These are phyloP conservation scores for Psylliodes chrysocephalus DNA, from an alignment of 2,888 invertebrate species.

Conservation along the genomic window DNA sequence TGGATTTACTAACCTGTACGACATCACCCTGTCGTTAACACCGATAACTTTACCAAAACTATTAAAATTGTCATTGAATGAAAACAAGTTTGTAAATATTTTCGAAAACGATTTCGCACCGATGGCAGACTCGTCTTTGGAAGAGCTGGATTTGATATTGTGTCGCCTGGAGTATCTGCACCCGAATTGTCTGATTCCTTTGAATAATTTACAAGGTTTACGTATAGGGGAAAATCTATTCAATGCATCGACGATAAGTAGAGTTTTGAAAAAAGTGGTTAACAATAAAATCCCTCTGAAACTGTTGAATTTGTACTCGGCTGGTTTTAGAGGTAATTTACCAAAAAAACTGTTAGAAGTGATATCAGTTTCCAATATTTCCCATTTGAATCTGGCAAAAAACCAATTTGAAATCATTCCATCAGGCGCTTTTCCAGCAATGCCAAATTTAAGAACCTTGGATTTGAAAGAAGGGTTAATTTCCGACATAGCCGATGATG, in stretches of 20 bases:
- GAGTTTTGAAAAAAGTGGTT: constrained; percentile 62
- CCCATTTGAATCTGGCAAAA: constrained; percentile 64
- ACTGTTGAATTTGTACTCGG: constrained; percentile 66
- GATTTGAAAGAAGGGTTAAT: constrained; percentile 69
- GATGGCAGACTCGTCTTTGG: constrained; percentile 64
- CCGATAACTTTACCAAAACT: constrained; percentile 65
- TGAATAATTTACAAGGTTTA: constrained; percentile 64
- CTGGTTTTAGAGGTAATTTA: constrained; percentile 67
- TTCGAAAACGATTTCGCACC: constrained; percentile 63
- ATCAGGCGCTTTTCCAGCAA: constrained; percentile 67
- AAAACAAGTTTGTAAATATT: constrained; percentile 67
- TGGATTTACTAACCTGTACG: constrained; percentile 65
- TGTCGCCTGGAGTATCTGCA: constrained; percentile 69
- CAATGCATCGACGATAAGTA: constrained; percentile 62
- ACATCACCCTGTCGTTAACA: constrained; percentile 63
- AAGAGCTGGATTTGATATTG: constrained; percentile 66
- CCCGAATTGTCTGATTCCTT: constrained; percentile 65
- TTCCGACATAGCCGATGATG: constrained; percentile 64
- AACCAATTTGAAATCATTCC: constrained; percentile 70
- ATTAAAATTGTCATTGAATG: constrained; percentile 66
- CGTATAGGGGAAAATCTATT: constrained; percentile 69
- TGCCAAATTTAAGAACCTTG: constrained; percentile 68
- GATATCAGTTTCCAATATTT: constrained; percentile 67
- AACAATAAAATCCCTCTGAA: constrained; percentile 63
- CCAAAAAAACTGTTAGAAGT: constrained; percentile 65